Conservation (phyloP, 2,113 vertebrate genomes). For the Candoia aspera region DNA sequence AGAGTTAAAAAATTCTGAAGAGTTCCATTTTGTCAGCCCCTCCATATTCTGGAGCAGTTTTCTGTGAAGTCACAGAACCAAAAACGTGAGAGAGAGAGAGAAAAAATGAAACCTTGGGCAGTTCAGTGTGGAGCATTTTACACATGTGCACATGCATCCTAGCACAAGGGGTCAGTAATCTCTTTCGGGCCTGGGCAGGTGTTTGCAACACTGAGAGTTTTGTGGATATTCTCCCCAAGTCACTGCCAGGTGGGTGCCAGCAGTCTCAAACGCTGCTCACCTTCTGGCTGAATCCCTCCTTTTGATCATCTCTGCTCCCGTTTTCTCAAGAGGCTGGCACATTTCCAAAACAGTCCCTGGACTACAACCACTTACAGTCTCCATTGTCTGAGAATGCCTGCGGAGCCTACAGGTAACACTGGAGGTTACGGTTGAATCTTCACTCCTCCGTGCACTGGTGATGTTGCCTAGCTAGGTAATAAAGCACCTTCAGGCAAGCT, state of each 20-base stretch:
- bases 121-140: not conserved
- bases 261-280: not conserved
- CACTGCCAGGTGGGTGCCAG: not conserved
- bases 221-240: not conserved
- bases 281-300: not conserved
- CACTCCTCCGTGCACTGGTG: not conserved
- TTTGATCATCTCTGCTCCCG: not conserved
- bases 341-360: not conserved
- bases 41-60: not conserved
- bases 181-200: not conserved
- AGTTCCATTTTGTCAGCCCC: not conserved
- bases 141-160: not conserved
- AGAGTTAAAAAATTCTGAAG: not conserved
- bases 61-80: not conserved
- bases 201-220: no score
- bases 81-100: not conserved
- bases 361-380: not conserved
- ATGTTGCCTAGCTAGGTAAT: not conserved
- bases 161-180: not conserved
- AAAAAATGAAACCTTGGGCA: not conserved
- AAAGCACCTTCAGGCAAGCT: not conserved
- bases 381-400: not conserved
- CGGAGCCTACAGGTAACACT: not conserved
- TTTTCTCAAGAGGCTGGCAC: not conserved
- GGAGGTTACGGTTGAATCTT: not conserved